These are phyloP conservation scores for Sardinella longiceps DNA, from an alignment of 2,797 vertebrate species.

Conservation along the genomic window DNA sequence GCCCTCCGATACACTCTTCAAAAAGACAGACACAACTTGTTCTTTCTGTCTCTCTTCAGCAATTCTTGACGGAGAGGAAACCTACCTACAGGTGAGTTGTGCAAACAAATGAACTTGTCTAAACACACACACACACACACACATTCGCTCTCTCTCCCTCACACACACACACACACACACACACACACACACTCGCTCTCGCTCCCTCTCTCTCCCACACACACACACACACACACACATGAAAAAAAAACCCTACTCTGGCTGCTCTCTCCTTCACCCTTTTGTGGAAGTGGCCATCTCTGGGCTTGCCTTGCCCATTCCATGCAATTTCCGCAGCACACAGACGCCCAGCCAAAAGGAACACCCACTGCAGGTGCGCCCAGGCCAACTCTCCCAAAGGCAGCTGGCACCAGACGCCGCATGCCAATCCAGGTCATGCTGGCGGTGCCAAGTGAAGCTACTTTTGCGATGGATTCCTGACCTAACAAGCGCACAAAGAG, in stretches of 20 bases:
- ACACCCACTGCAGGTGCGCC: constrained; percentile 41
- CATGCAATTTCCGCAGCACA: constrained; percentile 38
- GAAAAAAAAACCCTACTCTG: neutral
- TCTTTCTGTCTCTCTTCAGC: neutral
- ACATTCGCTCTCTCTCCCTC: neutral
- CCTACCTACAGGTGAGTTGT: constrained; percentile 20
- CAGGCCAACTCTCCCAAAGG: constrained; percentile 31
- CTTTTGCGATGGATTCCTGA: constrained; percentile 37
- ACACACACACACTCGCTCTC: neutral
- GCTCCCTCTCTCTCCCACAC: neutral
- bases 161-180: neutral
- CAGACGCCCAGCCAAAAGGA: constrained; percentile 33
- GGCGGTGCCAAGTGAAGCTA: constrained; percentile 42
- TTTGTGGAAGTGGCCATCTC: constrained; percentile 25
- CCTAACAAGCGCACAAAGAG: neutral
- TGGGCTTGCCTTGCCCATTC: constrained; percentile 38
- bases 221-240: neutral
- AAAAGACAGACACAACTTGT: neutral
- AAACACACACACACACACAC: neutral
- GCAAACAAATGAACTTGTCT: neutral
- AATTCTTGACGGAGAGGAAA: neutral
- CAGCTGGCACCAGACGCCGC: constrained; percentile 32
- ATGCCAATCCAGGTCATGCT: constrained; percentile 18
- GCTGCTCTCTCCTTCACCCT: constrained; percentile 20
- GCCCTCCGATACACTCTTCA: too few species aligned